phyloP scores from a whole-genome alignment of 2,113 vertebrate genomes.

The Benitochromis conjunctus region DNA sequence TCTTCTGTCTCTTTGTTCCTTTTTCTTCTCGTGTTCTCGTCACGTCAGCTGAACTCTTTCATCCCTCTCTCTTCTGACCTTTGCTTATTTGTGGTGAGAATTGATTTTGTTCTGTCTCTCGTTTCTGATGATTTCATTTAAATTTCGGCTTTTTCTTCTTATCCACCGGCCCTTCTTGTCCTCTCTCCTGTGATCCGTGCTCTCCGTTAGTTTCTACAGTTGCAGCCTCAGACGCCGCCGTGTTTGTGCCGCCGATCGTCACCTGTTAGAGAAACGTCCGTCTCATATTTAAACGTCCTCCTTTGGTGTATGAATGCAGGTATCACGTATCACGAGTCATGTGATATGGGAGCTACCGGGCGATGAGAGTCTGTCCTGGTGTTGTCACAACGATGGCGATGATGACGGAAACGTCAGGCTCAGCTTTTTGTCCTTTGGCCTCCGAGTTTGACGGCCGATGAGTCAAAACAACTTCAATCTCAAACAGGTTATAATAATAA shows the following conservation, averaged over 20 bases:
- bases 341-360: neutral
- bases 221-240: neutral
- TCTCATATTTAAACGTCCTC: neutral
- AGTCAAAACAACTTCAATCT: neutral
- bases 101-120: neutral
- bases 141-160: neutral
- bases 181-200: neutral
- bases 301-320: neutral
- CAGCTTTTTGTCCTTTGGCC: neutral
- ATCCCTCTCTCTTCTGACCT: neutral
- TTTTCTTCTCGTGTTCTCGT: neutral
- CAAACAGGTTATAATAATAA: neutral
- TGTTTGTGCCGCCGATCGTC: neutral
- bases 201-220: neutral
- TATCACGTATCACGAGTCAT: slow-evolving; percentile 16
- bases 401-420: neutral
- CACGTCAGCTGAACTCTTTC: neutral
- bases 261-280: neutral
- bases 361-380: slow-evolving; percentile 2
- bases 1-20: neutral
- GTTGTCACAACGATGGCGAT: neutral
- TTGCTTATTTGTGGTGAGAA: neutral
- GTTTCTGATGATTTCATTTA: neutral
- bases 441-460: neutral
- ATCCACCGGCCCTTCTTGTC: neutral